Base-by-base conservation (phyloP, 2,888 invertebrate genomes). In the Biston stratarius region DNA sequence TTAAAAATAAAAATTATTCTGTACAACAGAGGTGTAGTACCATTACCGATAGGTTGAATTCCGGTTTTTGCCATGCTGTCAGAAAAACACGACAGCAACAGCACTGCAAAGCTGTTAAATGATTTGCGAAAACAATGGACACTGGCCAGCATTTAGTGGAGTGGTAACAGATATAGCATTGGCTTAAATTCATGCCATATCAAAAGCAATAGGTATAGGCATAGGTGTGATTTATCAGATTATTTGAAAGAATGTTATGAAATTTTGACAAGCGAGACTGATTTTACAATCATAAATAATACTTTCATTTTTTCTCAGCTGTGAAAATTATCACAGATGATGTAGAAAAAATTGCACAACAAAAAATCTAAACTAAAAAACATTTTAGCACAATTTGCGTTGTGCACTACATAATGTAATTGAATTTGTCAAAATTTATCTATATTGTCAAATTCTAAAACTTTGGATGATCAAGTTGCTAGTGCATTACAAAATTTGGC, bases 301-400 rank as follows among this genome's bases (percentile, higher is more conserved):
- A 53, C 34, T n/a, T 11, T n/a, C 7, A 38, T 14, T 61, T 45
- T 61, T 38, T 53, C 49, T 49, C 11, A 33, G 61, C 36, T 61
- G 61, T 47, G 53, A 57, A 63, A 57, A 56, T 63, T 56, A 34
- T 63, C 8, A 33, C 51, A 0, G 49, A 57, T 33, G 55, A 62
- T 24, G 33, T 62, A 0, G 48, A 63, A 12, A 49, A 57, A 47
- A 40, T 11, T 57, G 62, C 36, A 14, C 34, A 33, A 48, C 14
- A 34, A 56, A 9, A 56, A 56, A 57, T 57, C 42, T 8, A 42
- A 63, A 15, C 7, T 34, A 0, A 63, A 63, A 63, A 45, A 47
- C 9, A 47, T 57, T 10, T 5, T 57, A 1, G 47, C 45, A 6
- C 57, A 57, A 47, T 33, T 57, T 3, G 47, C 14, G 3, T 5